Conservation (phyloP, 2,888 invertebrate species). For the Cataglyphis cursor region DNA sequence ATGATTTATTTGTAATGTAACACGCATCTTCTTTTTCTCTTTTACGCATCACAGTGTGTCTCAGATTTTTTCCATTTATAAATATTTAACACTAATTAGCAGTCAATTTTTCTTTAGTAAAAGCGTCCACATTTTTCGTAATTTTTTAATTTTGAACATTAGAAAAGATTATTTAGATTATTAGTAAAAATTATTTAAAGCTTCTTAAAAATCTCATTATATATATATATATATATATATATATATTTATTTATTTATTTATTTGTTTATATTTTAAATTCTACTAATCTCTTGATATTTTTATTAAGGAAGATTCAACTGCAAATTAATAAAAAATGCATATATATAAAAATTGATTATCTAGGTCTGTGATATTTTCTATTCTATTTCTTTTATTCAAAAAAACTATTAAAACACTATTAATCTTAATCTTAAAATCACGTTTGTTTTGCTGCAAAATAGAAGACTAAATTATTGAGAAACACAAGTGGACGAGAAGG, state of each 20-base stretch:
- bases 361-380: not conserved
- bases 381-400: not conserved
- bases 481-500: constrained; percentile 24
- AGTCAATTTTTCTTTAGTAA: no score
- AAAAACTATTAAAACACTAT: not conserved
- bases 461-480: constrained; percentile 16
- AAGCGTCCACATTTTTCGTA: no score
- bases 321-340: not conserved
- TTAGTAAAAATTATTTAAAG: not conserved
- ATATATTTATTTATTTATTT: no score
- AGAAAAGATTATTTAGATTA: not conserved
- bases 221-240: not conserved
- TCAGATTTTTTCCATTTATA: not conserved
- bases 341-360: not conserved
- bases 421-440: not conserved
- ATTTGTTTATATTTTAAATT: not conserved
- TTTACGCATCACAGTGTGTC: not conserved
- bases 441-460: not conserved
- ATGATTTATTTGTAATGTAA: not conserved
- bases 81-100: no score
- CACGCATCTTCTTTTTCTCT: not conserved
- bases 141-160: no score
- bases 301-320: not conserved
- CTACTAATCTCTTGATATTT: not conserved
- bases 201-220: not conserved